Evolutionary conservation across 2,888 invertebrate genomes (phyloP).

Genomic region (Pachliopta kotzebuea): DNA sequence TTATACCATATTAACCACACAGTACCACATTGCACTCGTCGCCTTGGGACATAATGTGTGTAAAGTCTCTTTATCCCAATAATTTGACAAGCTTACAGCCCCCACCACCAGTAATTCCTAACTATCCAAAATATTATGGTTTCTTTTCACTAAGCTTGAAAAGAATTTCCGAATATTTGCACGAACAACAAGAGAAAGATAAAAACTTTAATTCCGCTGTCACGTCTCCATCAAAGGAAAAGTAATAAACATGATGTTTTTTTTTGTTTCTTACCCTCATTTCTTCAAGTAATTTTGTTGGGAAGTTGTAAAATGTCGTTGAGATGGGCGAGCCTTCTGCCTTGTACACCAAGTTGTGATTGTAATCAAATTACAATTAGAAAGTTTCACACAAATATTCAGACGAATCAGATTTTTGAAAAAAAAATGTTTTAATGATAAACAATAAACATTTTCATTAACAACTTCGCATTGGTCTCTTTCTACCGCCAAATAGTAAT

Average conservation of each 20-base stretch:
- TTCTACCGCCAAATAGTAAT: too few species aligned
- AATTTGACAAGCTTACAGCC: too few species aligned
- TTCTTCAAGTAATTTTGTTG: slow-evolving; percentile 23
- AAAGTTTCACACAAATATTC: slow-evolving; percentile 18
- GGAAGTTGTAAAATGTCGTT: slow-evolving; percentile 22
- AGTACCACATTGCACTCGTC: too few species aligned
- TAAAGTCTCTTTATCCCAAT: too few species aligned
- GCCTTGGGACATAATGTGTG: too few species aligned
- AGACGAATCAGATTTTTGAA: slow-evolving; percentile 2
- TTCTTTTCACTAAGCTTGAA: not conserved
- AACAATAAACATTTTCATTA: too few species aligned
- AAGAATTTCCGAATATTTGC: not conserved
- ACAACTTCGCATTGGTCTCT: too few species aligned
- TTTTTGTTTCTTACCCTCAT: slow-evolving; percentile 13
- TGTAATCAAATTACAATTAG: slow-evolving; percentile 24
- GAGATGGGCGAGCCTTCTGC: slow-evolving; percentile 10
- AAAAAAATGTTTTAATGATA: too few species aligned
- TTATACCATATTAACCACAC: too few species aligned
- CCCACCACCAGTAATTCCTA: too few species aligned
- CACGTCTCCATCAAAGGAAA: slow-evolving; percentile 12
- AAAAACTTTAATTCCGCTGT: slow-evolving; percentile 16
- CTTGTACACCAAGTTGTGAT: slow-evolving; percentile 3
- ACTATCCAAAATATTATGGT: not conserved
- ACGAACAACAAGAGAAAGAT: not conserved
- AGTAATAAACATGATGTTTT: slow-evolving; percentile 14